Evolutionary conservation across 2,888 invertebrate genomes (phyloP).

Genomic region (Coenonympha arcania): DNA sequence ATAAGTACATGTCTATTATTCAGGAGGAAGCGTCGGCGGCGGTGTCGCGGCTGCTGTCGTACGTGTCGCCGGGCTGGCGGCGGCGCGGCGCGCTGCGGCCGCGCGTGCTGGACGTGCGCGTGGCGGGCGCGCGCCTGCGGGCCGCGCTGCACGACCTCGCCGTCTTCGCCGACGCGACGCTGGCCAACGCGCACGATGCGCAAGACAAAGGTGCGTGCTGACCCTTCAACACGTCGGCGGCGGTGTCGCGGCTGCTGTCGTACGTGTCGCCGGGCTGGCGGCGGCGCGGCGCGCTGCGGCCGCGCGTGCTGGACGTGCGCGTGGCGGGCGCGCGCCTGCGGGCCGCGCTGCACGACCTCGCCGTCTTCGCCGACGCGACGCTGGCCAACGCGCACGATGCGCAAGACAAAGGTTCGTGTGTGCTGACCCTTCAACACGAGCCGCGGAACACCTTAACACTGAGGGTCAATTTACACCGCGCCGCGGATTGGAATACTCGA

Average conservation of each 20-base stretch:
- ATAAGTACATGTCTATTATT: conserved; percentile 1
- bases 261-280: conserved; percentile 89
- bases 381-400: conserved; percentile 89
- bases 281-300: conserved; percentile 82
- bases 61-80: conserved; percentile 88
- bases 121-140: conserved; percentile 83
- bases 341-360: conserved; percentile 87
- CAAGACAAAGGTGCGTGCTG: conserved; percentile 80
- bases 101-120: conserved; percentile 86
- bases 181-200: conserved; percentile 88
- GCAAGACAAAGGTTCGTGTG: conserved; percentile 79
- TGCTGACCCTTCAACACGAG: too few species aligned
- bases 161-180: conserved; percentile 89
- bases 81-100: conserved; percentile 83
- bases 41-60: conserved; percentile 80
- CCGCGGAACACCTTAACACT: too few species aligned
- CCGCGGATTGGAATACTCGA: too few species aligned
- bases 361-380: conserved; percentile 91
- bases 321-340: conserved; percentile 84
- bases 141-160: conserved; percentile 89
- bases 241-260: conserved; percentile 80
- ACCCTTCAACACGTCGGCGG: too few species aligned
- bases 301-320: conserved; percentile 86
- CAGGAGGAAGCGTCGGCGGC: conserved; percentile 85
- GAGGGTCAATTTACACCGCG: too few species aligned